Conservation (phyloP, 2,888 invertebrate genomes). For the Megamerina dolium region DNA sequence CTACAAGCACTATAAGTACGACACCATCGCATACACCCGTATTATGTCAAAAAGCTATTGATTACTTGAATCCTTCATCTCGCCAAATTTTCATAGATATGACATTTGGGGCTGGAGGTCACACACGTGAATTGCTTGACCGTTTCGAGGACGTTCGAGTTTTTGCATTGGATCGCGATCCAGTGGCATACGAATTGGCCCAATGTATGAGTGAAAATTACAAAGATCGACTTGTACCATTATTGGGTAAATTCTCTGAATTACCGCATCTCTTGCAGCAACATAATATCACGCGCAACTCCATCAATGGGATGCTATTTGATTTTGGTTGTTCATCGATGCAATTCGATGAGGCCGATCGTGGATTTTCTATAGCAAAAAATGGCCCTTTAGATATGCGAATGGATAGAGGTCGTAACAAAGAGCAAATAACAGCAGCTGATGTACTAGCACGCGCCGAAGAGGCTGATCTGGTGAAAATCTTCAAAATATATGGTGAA, state of each 20-base stretch:
- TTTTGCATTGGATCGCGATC: slow-evolving; percentile 84
- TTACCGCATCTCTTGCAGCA: slow-evolving; percentile 61
- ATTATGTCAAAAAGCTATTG: slow-evolving; percentile 64
- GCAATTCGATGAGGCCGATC: slow-evolving; percentile 76
- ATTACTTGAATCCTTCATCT: slow-evolving; percentile 58
- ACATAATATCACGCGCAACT: slow-evolving; percentile 56
- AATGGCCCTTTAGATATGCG: slow-evolving; percentile 93
- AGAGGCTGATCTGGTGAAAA: slow-evolving; percentile 71
- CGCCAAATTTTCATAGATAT: slow-evolving; percentile 75
- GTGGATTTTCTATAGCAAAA: slow-evolving; percentile 81
- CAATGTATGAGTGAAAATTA: slow-evolving; percentile 59
- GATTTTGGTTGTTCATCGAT: slow-evolving; percentile 94
- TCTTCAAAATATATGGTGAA: slow-evolving; percentile 88
- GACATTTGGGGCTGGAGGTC: slow-evolving; percentile 96
- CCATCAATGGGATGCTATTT: slow-evolving; percentile 81
- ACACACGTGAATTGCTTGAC: slow-evolving; percentile 69
- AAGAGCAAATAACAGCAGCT: slow-evolving; percentile 73
- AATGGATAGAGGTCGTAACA: slow-evolving; percentile 75
- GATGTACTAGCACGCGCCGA: slow-evolving; percentile 76
- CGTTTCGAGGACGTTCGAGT: slow-evolving; percentile 60
- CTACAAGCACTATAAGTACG: neutral
- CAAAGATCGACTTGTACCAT: slow-evolving; percentile 68
- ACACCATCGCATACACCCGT: slow-evolving; percentile 64
- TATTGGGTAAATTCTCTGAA: slow-evolving; percentile 85
- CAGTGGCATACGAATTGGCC: slow-evolving; percentile 66